Conservation (phyloP, 1,140 invertebrate species). For the Propsilocerus akamusi region DNA sequence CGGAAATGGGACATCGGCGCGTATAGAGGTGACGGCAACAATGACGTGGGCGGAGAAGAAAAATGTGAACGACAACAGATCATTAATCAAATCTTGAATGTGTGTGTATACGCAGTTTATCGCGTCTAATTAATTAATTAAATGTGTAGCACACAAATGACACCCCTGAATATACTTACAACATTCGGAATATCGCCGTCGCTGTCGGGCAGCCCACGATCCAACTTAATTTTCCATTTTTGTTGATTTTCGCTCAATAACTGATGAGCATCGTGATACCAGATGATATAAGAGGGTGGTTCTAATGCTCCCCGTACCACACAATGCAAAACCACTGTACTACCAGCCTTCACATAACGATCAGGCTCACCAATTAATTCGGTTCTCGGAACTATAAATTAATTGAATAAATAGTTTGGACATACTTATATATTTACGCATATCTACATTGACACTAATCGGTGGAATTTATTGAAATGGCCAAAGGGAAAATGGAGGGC, state of each 20-base stretch:
- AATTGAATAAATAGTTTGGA: conserved; percentile 52
- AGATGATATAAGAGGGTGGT: conserved; percentile 38
- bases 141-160: not conserved
- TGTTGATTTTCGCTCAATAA: conserved; percentile 16
- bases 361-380: conserved; percentile 35
- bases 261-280: conserved; percentile 50
- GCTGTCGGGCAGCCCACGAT: conserved; percentile 20
- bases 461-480: too few relatives aligned
- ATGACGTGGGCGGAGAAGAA: not conserved
- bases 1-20: not conserved
- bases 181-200: conserved; percentile 20
- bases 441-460: too few relatives aligned
- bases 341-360: conserved; percentile 37
- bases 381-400: conserved; percentile 31
- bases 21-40: not conserved
- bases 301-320: conserved; percentile 35
- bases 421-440: too few relatives aligned
- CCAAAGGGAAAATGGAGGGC: too few relatives aligned
- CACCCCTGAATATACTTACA: conserved; percentile 10
- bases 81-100: not conserved
- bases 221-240: conserved; percentile 22
- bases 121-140: not conserved
- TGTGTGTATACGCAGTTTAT: not conserved
- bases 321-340: conserved; percentile 35
- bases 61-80: not conserved